phyloP scores from a whole-genome alignment of 2,888 invertebrate species.

The Mylabris sibirica region DNA sequence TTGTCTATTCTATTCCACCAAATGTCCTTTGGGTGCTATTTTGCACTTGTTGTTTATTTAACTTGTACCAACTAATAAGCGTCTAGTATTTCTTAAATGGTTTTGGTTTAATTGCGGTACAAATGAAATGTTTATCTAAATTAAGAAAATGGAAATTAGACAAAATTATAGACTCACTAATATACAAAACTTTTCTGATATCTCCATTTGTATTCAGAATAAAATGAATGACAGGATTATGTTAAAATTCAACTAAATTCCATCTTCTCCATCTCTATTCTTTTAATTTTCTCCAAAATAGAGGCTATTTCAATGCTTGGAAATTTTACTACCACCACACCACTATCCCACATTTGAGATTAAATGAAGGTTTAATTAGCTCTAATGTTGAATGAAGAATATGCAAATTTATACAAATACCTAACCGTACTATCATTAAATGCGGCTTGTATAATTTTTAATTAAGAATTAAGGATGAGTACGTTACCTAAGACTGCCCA shows the following conservation, averaged over 20 bases:
- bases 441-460: background rate
- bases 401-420: conserved; percentile 22
- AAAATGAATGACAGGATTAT: conserved; percentile 32
- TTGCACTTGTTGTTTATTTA: conserved; percentile 34
- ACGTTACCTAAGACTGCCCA: conserved; percentile 82
- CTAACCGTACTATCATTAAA: background rate
- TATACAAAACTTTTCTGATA: background rate
- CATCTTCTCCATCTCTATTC: background rate
- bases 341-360: background rate
- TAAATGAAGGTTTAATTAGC: conserved; percentile 28
- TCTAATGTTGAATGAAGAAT: conserved; percentile 25
- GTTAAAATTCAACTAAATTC: conserved; percentile 19
- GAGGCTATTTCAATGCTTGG: background rate
- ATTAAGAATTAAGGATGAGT: background rate
- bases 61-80: conserved; percentile 24
- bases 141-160: conserved; percentile 31
- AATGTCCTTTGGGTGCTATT: conserved; percentile 21
- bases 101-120: conserved; percentile 34
- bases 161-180: background rate
- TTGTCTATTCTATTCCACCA: conserved; percentile 9
- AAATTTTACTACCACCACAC: background rate
- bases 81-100: conserved; percentile 24
- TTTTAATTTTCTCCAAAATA: background rate
- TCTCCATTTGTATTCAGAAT: conserved; percentile 22
- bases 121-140: conserved; percentile 36